phyloP scores from a whole-genome alignment of 2,113 vertebrate genomes.

The cattle (Bos taurus) region ARS-UCD2.0 NC_037328.1:127532501-127533000 shows the following conservation, averaged over 20 bases:
- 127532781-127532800: background rate
- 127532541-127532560: conserved; percentile 6
- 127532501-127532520: background rate
- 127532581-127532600: background rate
- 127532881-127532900: background rate
- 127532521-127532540: background rate
- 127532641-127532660: background rate
- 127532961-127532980: conserved; percentile 20
- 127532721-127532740: background rate
- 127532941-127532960: background rate
- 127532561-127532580: background rate
- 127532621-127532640: background rate
- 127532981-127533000: conserved; percentile 61
- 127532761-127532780: background rate
- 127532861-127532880: background rate
- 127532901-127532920: background rate
- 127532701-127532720: background rate
- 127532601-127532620: background rate
- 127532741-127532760: background rate
- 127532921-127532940: background rate
- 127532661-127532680: background rate
- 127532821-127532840: background rate
- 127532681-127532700: background rate
- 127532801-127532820: background rate
- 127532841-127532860: background rate